Conservation (phyloP, 2,113 vertebrate genomes). For the Prunella fulvescens region DNA sequence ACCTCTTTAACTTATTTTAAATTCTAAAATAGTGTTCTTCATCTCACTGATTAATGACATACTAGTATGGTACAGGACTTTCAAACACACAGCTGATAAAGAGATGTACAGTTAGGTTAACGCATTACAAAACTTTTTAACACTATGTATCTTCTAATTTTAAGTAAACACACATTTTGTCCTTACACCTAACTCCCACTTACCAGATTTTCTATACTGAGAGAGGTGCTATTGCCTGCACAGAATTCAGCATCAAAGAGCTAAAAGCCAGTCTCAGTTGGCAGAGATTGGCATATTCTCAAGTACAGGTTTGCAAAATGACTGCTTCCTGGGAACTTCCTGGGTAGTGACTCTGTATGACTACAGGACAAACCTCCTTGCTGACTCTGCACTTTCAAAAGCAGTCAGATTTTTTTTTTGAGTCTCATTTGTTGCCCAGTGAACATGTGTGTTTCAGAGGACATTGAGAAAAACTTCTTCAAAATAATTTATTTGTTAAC, state of each 20-base stretch:
- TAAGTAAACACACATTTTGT: constrained; percentile 61
- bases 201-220: constrained; percentile 49
- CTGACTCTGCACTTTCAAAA: not conserved
- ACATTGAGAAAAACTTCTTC: not conserved
- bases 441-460: not conserved
- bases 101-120: constrained; percentile 38
- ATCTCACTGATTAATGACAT: constrained; percentile 11
- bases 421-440: not conserved
- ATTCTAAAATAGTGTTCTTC: not conserved
- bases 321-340: not conserved
- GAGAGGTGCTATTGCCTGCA: constrained; percentile 13
- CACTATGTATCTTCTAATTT: constrained; percentile 45
- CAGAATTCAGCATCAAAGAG: not conserved
- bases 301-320: constrained; percentile 11
- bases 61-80: not conserved
- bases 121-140: constrained; percentile 34
- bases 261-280: not conserved
- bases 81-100: constrained; percentile 33
- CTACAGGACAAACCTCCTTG: not conserved
- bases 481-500: not conserved
- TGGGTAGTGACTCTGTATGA: not conserved
- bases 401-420: not conserved
- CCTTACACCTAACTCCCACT: constrained; percentile 67
- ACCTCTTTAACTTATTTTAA: constrained; percentile 26
- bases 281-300: not conserved